Conservation (phyloP, 2,113 vertebrate genomes). For the Neopipo cinnamomea region DNA sequence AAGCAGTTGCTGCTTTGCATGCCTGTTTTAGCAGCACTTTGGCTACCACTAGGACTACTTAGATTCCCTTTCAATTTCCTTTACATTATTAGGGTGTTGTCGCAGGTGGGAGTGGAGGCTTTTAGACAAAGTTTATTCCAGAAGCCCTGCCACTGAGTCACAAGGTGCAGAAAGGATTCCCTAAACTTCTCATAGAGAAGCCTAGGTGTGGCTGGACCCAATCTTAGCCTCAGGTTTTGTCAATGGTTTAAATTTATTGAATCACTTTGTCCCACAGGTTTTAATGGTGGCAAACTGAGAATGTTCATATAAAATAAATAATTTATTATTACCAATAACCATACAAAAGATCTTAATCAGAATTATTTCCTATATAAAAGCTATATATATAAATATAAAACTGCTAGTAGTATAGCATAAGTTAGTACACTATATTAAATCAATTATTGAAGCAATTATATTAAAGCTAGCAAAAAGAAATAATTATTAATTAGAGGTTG, state of each 20-base stretch:
- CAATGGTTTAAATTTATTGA: background rate
- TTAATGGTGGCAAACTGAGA: background rate
- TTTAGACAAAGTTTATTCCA: background rate
- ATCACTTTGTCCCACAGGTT: background rate
- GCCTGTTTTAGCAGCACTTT: background rate
- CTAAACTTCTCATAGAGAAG: background rate
- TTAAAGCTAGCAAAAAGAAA: background rate
- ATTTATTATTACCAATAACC: background rate
- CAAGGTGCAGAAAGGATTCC: background rate
- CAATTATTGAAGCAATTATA: background rate
- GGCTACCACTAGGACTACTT: background rate
- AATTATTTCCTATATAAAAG: background rate
- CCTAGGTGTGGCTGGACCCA: background rate
- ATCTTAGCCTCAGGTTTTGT: background rate
- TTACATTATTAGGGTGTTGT: background rate
- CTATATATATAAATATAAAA: background rate
- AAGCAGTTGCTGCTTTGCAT: background rate
- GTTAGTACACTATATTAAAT: background rate
- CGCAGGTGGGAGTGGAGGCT: background rate
- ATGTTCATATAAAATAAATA: background rate
- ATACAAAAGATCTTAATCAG: background rate
- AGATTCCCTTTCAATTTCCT: background rate
- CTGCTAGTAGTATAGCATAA: background rate
- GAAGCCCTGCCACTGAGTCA: background rate
- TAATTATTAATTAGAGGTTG: background rate